phyloP scores from a whole-genome alignment of 2,113 vertebrate genomes.

The Taurulus bubalis region DNA sequence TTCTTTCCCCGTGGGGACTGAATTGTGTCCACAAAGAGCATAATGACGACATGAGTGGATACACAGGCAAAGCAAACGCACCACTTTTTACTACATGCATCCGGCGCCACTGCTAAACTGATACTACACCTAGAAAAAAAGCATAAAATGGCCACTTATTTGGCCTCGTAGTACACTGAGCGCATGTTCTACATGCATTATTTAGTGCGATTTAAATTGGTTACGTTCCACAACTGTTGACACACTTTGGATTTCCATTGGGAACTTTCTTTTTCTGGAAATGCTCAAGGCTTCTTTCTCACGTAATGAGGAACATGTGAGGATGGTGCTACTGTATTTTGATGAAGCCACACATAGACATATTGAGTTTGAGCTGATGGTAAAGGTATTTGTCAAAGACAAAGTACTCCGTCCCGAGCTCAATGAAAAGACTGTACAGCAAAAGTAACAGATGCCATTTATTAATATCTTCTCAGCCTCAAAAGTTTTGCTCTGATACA shows the following conservation, averaged over 20 bases:
- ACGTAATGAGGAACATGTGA: not conserved
- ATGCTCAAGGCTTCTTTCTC: not conserved
- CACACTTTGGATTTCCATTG: not conserved
- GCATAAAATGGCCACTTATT: not conserved
- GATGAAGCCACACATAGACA: not conserved
- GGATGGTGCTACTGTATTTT: not conserved
- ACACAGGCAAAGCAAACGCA: not conserved
- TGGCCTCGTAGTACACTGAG: not conserved
- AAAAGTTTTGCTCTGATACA: not conserved
- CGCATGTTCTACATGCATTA: not conserved
- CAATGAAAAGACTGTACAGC: conserved; percentile 10
- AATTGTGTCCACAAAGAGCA: conserved; percentile 5
- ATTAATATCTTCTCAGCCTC: conserved; percentile 11
- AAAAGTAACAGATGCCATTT: conserved; percentile 25
- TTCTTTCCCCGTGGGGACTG: not conserved
- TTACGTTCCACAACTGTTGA: not conserved
- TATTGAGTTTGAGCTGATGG: conserved; percentile 4
- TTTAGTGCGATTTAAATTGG: conserved; percentile 16
- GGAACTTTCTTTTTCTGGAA: not conserved
- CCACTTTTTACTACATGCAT: not conserved
- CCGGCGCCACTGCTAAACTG: not conserved
- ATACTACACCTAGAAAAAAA: not conserved
- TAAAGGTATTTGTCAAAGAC: conserved; percentile 29
- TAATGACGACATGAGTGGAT: not conserved
- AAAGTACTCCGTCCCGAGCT: conserved; percentile 22